These are phyloP conservation scores for Catocala nupta DNA, from an alignment of 2,888 invertebrate species.

Conservation along the genomic window DNA sequence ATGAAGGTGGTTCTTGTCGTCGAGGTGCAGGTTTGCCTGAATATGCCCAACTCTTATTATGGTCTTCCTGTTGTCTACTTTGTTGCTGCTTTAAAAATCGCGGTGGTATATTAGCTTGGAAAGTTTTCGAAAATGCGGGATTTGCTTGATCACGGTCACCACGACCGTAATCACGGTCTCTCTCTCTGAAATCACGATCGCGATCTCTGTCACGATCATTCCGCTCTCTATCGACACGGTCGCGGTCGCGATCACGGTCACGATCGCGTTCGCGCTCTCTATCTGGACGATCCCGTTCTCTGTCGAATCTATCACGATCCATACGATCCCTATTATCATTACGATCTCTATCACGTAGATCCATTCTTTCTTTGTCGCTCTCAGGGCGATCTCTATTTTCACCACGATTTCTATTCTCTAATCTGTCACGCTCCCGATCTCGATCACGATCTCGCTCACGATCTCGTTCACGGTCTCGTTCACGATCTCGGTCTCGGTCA, in stretches of 20 bases:
- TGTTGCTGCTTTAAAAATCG: slow-evolving; percentile 93
- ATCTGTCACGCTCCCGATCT: slow-evolving; percentile 53
- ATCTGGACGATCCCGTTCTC: slow-evolving; percentile 62
- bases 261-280: slow-evolving; percentile 65
- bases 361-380: slow-evolving; percentile 43
- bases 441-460: slow-evolving; percentile 54
- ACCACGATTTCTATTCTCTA: slow-evolving; percentile 55
- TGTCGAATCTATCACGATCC: slow-evolving; percentile 58
- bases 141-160: slow-evolving; percentile 86
- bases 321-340: slow-evolving; percentile 65
- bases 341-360: slow-evolving; percentile 49
- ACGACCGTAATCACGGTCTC: slow-evolving; percentile 73
- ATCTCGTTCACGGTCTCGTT: slow-evolving; percentile 74
- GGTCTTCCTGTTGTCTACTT: slow-evolving; percentile 81
- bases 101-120: slow-evolving; percentile 94
- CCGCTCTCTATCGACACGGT: slow-evolving; percentile 53
- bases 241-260: slow-evolving; percentile 65
- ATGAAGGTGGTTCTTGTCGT: slow-evolving; percentile 76
- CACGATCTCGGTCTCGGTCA: slow-evolving; percentile 51
- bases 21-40: slow-evolving; percentile 74
- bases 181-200: slow-evolving; percentile 68
- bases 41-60: slow-evolving; percentile 82
- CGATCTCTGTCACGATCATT: slow-evolving; percentile 67
- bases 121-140: slow-evolving; percentile 90
- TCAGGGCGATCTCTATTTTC: slow-evolving; percentile 68